Conservation (phyloP, 1,140 invertebrate genomes). For the Pinna nobilis region DNA sequence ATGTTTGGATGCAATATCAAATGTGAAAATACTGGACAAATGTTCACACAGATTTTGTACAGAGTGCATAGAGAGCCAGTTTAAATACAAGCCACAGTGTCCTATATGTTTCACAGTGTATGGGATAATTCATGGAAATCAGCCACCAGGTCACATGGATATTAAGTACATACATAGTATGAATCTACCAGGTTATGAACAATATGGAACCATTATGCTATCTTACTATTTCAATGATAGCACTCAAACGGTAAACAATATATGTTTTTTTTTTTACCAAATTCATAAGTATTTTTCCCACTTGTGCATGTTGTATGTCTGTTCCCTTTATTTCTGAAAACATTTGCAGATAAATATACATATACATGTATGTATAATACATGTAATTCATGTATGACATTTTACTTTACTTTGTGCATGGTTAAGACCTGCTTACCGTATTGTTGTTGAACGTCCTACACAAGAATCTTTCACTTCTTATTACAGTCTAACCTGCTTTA, state of each 20-base stretch:
- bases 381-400: no score
- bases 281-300: no score
- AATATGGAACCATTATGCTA: conserved; percentile 29
- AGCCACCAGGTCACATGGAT: conserved; percentile 32
- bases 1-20: conserved; percentile 30
- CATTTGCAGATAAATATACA: no score
- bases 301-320: no score
- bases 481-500: no score
- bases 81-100: conserved; percentile 42
- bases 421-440: no score
- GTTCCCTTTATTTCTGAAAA: no score
- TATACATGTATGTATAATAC: no score
- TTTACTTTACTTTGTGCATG: no score
- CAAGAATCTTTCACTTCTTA: no score
- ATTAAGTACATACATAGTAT: conserved; percentile 1
- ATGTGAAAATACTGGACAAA: conserved; percentile 29
- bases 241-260: conserved; percentile 25
- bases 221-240: conserved; percentile 35
- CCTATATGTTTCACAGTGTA: conserved; percentile 39
- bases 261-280: not conserved
- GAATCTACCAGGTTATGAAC: conserved; percentile 26
- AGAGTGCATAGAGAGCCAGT: conserved; percentile 41
- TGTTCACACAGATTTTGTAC: conserved; percentile 41
- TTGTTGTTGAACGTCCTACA: no score
- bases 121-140: conserved; percentile 37